Evolutionary conservation across 2,113 vertebrate species (phyloP).

Genomic region (Osmerus mordax): DNA sequence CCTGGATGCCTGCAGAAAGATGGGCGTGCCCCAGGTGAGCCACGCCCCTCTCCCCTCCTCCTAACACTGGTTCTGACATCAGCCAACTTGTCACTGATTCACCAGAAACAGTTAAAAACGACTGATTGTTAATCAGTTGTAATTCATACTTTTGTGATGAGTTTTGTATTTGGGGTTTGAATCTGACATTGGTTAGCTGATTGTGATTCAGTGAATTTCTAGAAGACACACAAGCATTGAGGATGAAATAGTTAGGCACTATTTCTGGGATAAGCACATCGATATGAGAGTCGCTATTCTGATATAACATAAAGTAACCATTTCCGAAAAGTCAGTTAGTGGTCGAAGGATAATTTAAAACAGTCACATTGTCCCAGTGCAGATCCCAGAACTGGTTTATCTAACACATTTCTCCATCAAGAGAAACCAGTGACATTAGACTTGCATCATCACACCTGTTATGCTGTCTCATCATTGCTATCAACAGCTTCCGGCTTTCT

Average conservation of each 20-base stretch:
- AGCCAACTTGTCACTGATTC: neutral
- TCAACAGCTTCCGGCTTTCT: slow-evolving; percentile 53
- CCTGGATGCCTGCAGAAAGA: slow-evolving; percentile 91
- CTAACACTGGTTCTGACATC: neutral
- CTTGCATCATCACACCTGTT: slow-evolving; percentile 35
- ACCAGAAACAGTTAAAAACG: neutral
- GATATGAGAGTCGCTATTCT: too few species aligned
- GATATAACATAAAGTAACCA: too few species aligned
- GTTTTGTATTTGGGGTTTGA: neutral
- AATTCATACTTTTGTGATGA: neutral
- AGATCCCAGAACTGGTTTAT: slow-evolving; percentile 7
- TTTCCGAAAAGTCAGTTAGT: neutral
- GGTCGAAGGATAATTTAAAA: neutral
- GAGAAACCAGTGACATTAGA: slow-evolving; percentile 16
- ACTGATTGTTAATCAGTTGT: slow-evolving; percentile 1
- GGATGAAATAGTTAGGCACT: neutral
- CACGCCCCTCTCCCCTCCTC: neutral
- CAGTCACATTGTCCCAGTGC: neutral
- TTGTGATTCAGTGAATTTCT: neutral
- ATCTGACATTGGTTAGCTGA: neutral
- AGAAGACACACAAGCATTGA: neutral
- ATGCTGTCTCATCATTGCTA: slow-evolving; percentile 41
- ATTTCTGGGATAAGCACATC: slow-evolving; percentile 4
- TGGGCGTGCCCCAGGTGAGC: slow-evolving; percentile 91
- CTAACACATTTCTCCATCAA: slow-evolving; percentile 6